These are phyloP conservation scores for Ibycter americanus DNA, from an alignment of 2,797 vertebrate genomes.

Conservation along the genomic window DNA sequence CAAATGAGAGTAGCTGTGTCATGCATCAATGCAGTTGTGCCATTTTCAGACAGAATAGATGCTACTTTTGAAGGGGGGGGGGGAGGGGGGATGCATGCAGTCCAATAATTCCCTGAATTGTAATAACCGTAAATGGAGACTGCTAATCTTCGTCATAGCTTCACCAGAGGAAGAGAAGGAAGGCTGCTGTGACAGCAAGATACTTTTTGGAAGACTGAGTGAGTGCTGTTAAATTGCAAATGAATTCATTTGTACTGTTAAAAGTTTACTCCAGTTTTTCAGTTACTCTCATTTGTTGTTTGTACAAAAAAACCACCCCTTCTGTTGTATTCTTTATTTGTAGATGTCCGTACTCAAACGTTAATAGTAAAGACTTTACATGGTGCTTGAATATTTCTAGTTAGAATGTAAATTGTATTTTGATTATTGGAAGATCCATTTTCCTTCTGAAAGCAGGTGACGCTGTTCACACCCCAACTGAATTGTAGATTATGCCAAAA, in stretches of 20 bases:
- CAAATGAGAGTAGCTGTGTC: slow-evolving; percentile 58
- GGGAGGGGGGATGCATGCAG: background rate
- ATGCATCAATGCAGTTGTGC: slow-evolving; percentile 38
- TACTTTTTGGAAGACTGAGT: background rate
- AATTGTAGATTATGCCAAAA: slow-evolving; percentile 57
- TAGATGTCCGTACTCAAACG: background rate
- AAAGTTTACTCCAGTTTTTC: background rate
- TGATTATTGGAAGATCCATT: background rate
- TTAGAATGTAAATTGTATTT: slow-evolving; percentile 34
- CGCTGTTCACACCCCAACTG: background rate
- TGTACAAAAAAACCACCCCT: background rate
- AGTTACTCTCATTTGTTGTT: slow-evolving; percentile 30
- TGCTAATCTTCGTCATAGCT: slow-evolving; percentile 16
- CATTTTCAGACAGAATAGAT: slow-evolving; percentile 44
- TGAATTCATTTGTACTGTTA: background rate
- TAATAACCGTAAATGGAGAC: slow-evolving; percentile 6
- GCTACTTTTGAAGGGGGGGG: background rate
- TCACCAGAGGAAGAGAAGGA: slow-evolving; percentile 40
- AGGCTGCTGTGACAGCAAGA: background rate
- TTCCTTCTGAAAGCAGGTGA: slow-evolving; percentile 17
- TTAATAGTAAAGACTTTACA: background rate
- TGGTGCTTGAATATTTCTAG: slow-evolving; percentile 53
- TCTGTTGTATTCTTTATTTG: background rate
- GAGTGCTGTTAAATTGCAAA: background rate
- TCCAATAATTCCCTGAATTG: slow-evolving; percentile 47